Evolutionary conservation across 2,113 vertebrate genomes (phyloP).

Genomic region (Halcyon malimbica): DNA sequence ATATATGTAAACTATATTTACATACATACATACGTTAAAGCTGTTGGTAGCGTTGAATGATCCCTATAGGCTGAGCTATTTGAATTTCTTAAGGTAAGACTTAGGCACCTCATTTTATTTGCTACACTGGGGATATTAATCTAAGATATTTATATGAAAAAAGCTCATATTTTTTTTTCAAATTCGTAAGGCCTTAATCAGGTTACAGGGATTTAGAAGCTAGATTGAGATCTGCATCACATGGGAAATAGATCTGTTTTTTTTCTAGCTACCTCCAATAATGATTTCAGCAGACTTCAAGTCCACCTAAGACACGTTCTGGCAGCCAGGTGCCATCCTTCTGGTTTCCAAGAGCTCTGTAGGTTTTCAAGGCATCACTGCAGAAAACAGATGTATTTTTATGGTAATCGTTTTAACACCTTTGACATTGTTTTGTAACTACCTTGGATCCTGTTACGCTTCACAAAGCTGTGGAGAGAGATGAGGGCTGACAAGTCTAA

Average conservation of each 20-base stretch:
- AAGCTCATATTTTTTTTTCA: not conserved
- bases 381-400: slow-evolving; percentile 49
- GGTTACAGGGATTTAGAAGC: slow-evolving; percentile 39
- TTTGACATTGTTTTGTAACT: slow-evolving; percentile 57
- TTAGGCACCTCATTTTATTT: not conserved
- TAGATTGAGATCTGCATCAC: slow-evolving; percentile 3
- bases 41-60: not conserved
- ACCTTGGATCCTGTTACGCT: not conserved
- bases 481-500: slow-evolving; percentile 21
- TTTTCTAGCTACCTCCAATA: not conserved
- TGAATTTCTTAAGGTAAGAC: not conserved
- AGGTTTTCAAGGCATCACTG: slow-evolving; percentile 11
- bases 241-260: not conserved
- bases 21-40: not conserved
- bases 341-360: not conserved
- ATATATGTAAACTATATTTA: not conserved
- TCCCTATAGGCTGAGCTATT: not conserved
- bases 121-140: not conserved
- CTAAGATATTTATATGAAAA: not conserved
- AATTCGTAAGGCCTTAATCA: slow-evolving; percentile 24
- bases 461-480: not conserved
- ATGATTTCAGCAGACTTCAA: not conserved
- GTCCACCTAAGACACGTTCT: not conserved
- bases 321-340: not conserved
- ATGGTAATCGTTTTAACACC: slow-evolving; percentile 39